phyloP scores from a whole-genome alignment of 2,888 invertebrate species.

The Scaptomyza parva region DNA sequence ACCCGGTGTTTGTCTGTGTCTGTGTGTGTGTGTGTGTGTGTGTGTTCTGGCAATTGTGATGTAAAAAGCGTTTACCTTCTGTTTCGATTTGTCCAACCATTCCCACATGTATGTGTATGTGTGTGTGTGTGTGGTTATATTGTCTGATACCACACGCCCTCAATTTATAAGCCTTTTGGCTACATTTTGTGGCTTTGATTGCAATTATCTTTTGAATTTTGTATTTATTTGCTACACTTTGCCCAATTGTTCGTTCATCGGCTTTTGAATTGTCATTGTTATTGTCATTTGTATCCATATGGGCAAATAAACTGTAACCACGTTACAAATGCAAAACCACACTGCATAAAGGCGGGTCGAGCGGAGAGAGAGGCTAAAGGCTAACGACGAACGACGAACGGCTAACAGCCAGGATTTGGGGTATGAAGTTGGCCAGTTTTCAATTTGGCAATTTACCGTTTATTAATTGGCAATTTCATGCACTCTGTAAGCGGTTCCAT shows the following conservation, averaged over 20 bases:
- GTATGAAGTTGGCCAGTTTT: slow-evolving; percentile 39
- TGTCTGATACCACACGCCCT: slow-evolving; percentile 44
- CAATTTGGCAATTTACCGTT: slow-evolving; percentile 65
- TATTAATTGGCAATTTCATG: slow-evolving; percentile 78
- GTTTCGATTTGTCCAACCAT: slow-evolving; percentile 32
- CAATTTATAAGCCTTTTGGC: slow-evolving; percentile 79
- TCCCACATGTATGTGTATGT: background rate
- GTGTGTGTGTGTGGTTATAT: slow-evolving; percentile 23
- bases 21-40: slow-evolving; percentile 4
- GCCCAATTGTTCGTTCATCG: slow-evolving; percentile 68
- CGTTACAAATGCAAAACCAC: slow-evolving; percentile 23
- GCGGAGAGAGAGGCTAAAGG: background rate
- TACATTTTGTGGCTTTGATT: slow-evolving; percentile 80
- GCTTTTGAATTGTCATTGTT: slow-evolving; percentile 56
- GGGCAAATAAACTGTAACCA: slow-evolving; percentile 53
- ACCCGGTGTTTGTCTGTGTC: background rate
- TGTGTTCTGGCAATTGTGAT: slow-evolving; percentile 49
- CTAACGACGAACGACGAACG: too few relatives aligned
- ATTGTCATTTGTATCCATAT: slow-evolving; percentile 60
- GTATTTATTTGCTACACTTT: slow-evolving; percentile 80
- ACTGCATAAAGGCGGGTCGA: background rate
- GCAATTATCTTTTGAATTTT: slow-evolving; percentile 82
- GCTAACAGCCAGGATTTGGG: slow-evolving; percentile 9
- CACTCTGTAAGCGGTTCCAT: slow-evolving; percentile 29
- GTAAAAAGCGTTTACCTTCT: slow-evolving; percentile 61